Evolutionary conservation across 2,888 invertebrate genomes (phyloP).

Genomic region (Megaustenia siamemsis): DNA sequence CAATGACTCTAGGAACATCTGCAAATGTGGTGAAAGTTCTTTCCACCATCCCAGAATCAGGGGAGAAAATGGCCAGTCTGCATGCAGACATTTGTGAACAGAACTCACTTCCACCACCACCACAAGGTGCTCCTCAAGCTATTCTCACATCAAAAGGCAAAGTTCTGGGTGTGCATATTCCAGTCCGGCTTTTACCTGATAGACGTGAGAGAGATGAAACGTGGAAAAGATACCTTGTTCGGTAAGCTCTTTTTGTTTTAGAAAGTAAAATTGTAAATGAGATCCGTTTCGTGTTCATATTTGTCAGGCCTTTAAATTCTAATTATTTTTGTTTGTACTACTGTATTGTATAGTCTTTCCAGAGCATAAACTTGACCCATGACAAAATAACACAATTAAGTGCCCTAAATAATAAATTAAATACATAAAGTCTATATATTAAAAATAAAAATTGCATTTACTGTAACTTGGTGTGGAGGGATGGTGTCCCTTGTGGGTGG

Average conservation of each 20-base stretch:
- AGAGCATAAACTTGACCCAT: too few relatives aligned
- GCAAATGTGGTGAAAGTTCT: not conserved
- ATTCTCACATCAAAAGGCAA: slow-evolving; percentile 2
- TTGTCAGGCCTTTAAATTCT: too few relatives aligned
- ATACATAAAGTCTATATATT: too few relatives aligned
- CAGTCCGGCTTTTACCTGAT: slow-evolving; percentile 58
- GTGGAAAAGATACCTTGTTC: slow-evolving; percentile 83
- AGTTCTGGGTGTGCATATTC: slow-evolving; percentile 22
- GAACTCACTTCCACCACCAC: not conserved
- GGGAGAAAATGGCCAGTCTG: not conserved
- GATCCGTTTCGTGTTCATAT: too few relatives aligned
- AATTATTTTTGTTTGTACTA: not conserved
- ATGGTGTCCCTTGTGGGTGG: too few relatives aligned
- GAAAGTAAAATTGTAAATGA: too few relatives aligned
- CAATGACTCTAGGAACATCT: not conserved
- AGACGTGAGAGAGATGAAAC: slow-evolving; percentile 82
- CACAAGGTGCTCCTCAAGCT: not conserved
- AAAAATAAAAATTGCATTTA: too few relatives aligned
- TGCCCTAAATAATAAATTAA: too few relatives aligned
- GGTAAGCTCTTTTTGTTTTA: slow-evolving; percentile 70
- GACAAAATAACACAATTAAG: too few relatives aligned
- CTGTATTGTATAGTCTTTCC: too few relatives aligned
- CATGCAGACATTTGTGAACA: not conserved
- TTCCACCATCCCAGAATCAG: not conserved
- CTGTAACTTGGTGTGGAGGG: too few relatives aligned